These are phyloP conservation scores for Scortum barcoo DNA, from an alignment of 2,113 vertebrate species.

Conservation along the genomic window DNA sequence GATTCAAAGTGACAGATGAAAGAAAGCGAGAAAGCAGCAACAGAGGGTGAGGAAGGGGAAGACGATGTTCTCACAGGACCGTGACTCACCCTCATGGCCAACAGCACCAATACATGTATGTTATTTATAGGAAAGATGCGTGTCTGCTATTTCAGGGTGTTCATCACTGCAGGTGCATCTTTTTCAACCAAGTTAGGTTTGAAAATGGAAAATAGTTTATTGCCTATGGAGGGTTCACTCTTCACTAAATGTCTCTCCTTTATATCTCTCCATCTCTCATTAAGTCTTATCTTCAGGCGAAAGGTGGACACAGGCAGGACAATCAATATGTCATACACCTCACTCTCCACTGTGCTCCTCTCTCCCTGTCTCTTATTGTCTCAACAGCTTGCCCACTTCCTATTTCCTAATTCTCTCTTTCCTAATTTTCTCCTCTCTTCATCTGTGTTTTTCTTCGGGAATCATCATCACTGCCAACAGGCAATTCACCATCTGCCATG, in stretches of 20 bases:
- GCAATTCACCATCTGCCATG: conserved; percentile 58
- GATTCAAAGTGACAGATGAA: conserved; percentile 75
- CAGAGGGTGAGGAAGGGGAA: conserved; percentile 46
- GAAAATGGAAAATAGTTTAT: neutral
- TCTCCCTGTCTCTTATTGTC: conserved; percentile 43
- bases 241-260: conserved; percentile 17
- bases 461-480: conserved; percentile 33
- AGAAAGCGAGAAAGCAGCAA: conserved; percentile 41
- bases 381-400: conserved; percentile 31
- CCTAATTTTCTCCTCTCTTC: neutral
- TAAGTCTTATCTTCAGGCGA: conserved; percentile 71
- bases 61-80: conserved; percentile 54
- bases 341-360: neutral
- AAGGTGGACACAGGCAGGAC: conserved; percentile 32
- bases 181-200: neutral
- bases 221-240: neutral
- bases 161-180: conserved; percentile 30
- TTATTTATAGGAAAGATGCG: conserved; percentile 69
- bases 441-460: conserved; percentile 21
- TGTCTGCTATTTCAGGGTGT: conserved; percentile 22
- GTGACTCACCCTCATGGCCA: conserved; percentile 71
- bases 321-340: conserved; percentile 62
- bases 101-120: conserved; percentile 51
- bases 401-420: conserved; percentile 17
- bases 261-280: conserved; percentile 73